A percentile compares a stretch with the other conserved stretches of the same genome.
phyloP scores from a whole-genome alignment of 2,888 invertebrate genomes.

The Eristalis intricaria region DNA sequence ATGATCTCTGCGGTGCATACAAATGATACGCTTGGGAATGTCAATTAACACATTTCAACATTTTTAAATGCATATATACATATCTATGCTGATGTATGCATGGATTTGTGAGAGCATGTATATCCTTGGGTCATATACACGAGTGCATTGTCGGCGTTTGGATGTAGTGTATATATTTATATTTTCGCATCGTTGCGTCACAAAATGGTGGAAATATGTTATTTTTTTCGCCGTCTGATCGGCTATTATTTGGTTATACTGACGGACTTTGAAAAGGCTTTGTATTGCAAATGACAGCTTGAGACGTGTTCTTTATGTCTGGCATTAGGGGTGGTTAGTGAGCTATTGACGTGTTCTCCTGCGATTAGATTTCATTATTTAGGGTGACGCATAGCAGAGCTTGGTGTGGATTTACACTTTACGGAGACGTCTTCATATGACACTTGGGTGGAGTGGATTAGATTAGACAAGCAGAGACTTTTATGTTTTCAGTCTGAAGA shows the following conservation, averaged over 20 bases:
- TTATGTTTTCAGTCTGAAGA: too few relatives aligned
- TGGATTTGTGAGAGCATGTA: background rate
- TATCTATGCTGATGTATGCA: background rate
- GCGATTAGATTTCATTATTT: background rate
- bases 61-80: background rate
- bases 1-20: conserved; percentile 11
- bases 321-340: conserved; percentile 3
- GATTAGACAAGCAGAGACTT: background rate
- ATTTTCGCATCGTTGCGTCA: conserved; percentile 43
- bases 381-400: background rate
- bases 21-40: background rate
- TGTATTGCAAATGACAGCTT: conserved; percentile 16
- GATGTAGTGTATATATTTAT: background rate
- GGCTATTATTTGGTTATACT: conserved; percentile 5
- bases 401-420: background rate
- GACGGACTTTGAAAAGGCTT: conserved; percentile 2
- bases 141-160: conserved; percentile 2
- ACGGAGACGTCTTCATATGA: background rate
- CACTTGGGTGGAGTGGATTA: background rate
- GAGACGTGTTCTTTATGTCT: conserved; percentile 10
- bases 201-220: conserved; percentile 48
- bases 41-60: background rate
- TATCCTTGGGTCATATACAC: conserved; percentile 4
- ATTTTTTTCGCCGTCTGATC: background rate
- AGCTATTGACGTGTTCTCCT: background rate